Evolutionary conservation across 2,888 invertebrate genomes (phyloP).

Genomic region (Zhengitettix transpicula): DNA sequence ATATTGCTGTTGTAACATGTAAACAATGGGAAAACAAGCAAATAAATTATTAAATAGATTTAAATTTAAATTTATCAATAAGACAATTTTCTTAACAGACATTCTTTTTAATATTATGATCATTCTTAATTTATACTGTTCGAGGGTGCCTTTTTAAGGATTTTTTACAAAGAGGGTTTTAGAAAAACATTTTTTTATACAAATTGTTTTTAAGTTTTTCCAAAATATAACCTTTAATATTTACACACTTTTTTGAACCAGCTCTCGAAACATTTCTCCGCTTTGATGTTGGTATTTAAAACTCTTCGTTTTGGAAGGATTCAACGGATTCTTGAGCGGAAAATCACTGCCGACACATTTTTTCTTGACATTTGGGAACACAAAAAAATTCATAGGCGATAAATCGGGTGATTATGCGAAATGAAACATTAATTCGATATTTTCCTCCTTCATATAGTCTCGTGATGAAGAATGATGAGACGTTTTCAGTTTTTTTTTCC

Average conservation of each 20-base stretch:
- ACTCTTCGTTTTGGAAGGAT: slow-evolving; percentile 15
- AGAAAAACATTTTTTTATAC: slow-evolving; percentile 10
- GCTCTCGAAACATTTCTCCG: slow-evolving; percentile 15
- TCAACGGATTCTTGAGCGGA: slow-evolving; percentile 13
- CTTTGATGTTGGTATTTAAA: slow-evolving; percentile 13
- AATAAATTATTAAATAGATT: no score
- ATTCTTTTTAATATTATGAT: no score
- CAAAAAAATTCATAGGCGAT: not conserved
- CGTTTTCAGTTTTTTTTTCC: not conserved
- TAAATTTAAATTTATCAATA: no score
- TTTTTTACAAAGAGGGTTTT: slow-evolving; percentile 5
- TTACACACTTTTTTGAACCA: slow-evolving; percentile 16
- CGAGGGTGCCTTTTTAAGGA: not conserved
- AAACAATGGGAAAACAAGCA: no score
- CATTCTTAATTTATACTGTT: no score
- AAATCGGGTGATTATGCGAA: not conserved
- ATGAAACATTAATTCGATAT: not conserved
- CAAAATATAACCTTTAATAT: slow-evolving; percentile 7
- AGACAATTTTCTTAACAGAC: no score
- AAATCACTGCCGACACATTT: slow-evolving; percentile 13
- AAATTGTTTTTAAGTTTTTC: not conserved
- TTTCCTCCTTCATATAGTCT: not conserved
- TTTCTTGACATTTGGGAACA: slow-evolving; percentile 12
- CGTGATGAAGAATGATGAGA: not conserved
- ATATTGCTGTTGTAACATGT: no score